These are phyloP conservation scores for Tauraco erythrolophus DNA, from an alignment of 2,113 vertebrate species.

Conservation along the genomic window DNA sequence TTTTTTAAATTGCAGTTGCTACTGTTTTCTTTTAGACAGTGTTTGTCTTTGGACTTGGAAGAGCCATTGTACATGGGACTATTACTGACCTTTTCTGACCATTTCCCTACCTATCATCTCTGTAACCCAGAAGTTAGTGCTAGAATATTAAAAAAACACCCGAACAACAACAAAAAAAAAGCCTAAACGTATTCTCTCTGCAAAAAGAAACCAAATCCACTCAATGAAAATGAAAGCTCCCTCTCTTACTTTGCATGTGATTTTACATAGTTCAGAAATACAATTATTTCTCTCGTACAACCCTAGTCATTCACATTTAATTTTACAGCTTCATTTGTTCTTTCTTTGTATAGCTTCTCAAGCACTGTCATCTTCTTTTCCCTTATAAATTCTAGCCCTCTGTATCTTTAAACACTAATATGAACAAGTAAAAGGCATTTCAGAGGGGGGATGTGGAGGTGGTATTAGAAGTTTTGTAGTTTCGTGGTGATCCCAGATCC, in stretches of 20 bases:
- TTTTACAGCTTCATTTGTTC: neutral
- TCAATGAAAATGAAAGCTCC: neutral
- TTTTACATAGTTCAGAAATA: neutral
- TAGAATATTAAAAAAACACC: neutral
- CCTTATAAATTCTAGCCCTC: neutral
- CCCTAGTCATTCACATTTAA: neutral
- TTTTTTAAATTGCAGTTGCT: neutral
- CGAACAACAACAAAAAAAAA: neutral
- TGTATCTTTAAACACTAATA: neutral
- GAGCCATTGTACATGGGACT: neutral
- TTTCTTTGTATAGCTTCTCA: neutral
- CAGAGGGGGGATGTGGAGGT: fast-evolving
- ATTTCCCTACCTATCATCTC: neutral
- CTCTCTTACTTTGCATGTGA: neutral
- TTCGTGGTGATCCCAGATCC: neutral
- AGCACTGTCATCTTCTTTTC: neutral
- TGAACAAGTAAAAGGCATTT: neutral
- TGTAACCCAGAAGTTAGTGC: neutral
- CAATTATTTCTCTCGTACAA: neutral
- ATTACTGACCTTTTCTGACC: neutral
- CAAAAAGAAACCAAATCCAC: neutral
- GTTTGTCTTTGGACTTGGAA: neutral
- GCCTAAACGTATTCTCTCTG: neutral
- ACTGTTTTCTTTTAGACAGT: neutral
- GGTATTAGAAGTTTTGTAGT: neutral